phyloP scores from a whole-genome alignment of 2,797 vertebrate species.

The Amphiprion clarkii region DNA sequence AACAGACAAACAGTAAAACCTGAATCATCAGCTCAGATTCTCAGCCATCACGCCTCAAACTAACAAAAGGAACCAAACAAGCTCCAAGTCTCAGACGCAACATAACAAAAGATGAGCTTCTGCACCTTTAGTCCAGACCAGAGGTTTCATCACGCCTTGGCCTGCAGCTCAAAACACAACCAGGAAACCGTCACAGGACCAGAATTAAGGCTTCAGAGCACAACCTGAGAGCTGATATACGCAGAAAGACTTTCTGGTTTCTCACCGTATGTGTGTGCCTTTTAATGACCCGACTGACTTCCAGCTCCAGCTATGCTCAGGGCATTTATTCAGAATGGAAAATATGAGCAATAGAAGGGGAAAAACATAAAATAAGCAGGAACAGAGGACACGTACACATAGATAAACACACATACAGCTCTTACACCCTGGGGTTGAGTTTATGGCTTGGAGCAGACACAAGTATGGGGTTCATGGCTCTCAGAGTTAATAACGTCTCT shows the following conservation, averaged over 20 bases:
- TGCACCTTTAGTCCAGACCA: conserved; percentile 10
- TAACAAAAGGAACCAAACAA: conserved; percentile 35
- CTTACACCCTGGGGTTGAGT: conserved; percentile 58
- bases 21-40: conserved; percentile 7
- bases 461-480: conserved; percentile 61
- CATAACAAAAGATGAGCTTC: conserved; percentile 21
- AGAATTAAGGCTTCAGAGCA: conserved; percentile 37
- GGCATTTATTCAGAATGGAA: conserved; percentile 80
- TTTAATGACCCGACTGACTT: conserved; percentile 58
- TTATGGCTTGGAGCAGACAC: conserved; percentile 66
- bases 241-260: conserved; percentile 32
- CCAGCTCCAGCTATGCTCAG: conserved; percentile 74
- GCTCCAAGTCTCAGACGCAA: conserved; percentile 6
- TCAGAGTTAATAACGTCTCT: conserved; percentile 55
- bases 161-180: conserved; percentile 42
- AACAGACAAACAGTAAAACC: not conserved
- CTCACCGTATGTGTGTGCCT: conserved; percentile 45
- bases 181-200: conserved; percentile 40
- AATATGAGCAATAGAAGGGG: conserved; percentile 76
- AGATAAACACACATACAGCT: conserved; percentile 46
- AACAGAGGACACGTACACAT: conserved; percentile 53
- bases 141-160: conserved; percentile 21
- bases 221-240: conserved; percentile 42
- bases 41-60: conserved; percentile 17
- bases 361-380: conserved; percentile 59